phyloP scores from a whole-genome alignment of 2,888 invertebrate species.

The Zaprionus bogoriensis region DNA sequence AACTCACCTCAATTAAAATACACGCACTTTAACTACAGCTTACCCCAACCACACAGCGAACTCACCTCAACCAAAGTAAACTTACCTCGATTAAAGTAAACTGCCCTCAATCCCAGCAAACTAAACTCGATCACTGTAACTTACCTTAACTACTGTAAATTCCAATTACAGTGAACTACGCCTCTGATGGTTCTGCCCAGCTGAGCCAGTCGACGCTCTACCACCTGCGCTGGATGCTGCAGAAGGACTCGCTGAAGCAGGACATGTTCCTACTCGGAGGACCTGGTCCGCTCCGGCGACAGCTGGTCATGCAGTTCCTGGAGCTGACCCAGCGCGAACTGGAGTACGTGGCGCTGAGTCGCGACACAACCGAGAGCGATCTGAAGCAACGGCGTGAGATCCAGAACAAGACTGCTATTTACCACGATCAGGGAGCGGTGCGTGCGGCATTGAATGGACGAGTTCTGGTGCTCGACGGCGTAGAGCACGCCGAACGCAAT shows the following conservation, averaged over 20 bases:
- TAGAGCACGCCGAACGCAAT: conserved; percentile 98
- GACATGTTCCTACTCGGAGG: conserved; percentile 97
- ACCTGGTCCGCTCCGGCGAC: conserved; percentile 91
- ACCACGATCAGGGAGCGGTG: conserved; percentile 98
- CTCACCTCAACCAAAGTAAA: too few relatives aligned
- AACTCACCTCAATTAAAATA: too few relatives aligned
- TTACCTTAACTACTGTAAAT: background rate
- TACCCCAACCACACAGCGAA: background rate
- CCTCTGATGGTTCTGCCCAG: conserved; percentile 84
- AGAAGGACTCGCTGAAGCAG: conserved; percentile 95
- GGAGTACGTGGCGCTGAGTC: conserved; percentile 95
- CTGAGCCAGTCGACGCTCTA: conserved; percentile 89
- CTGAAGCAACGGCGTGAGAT: conserved; percentile 98
- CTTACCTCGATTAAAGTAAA: background rate
- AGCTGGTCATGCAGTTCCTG: conserved; percentile 93
- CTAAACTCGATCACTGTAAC: background rate
- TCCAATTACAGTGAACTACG: conserved; percentile 77
- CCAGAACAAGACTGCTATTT: conserved; percentile 91
- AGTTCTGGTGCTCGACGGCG: conserved; percentile 95
- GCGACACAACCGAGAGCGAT: conserved; percentile 98
- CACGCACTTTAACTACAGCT: too few relatives aligned
- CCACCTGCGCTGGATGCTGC: conserved; percentile 97
- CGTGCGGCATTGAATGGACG: conserved; percentile 94
- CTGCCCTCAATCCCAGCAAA: background rate
- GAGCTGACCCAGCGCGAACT: conserved; percentile 94